phyloP scores from a whole-genome alignment of 2,888 invertebrate species.

The Napeogenes inachia region DNA sequence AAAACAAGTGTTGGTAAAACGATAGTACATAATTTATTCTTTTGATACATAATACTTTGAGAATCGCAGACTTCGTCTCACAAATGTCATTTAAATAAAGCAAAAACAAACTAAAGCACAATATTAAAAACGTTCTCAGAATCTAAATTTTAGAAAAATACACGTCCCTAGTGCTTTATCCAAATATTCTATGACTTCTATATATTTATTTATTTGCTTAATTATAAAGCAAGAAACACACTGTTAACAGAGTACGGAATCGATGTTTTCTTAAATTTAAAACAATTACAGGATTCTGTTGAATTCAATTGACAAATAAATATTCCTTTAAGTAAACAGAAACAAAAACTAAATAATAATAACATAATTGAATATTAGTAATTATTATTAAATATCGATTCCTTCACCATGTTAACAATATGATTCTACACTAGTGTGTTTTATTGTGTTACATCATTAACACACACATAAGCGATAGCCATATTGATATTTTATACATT shows the following conservation, averaged over 20 bases:
- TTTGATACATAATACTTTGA: conserved; percentile 45
- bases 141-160: conserved; percentile 72
- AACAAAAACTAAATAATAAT: no score
- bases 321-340: no score
- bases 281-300: background rate
- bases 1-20: conserved; percentile 50
- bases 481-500: conserved; percentile 6
- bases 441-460: background rate
- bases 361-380: no score
- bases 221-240: conserved; percentile 21
- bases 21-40: conserved; percentile 51
- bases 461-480: background rate
- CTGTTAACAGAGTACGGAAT: conserved; percentile 11
- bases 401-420: no score
- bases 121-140: conserved; percentile 31
- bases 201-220: conserved; percentile 12
- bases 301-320: background rate
- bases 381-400: no score
- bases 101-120: conserved; percentile 59
- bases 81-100: conserved; percentile 42
- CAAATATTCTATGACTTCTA: conserved; percentile 45
- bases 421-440: background rate
- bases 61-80: conserved; percentile 27
- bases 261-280: background rate
- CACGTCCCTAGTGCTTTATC: conserved; percentile 74